These are phyloP conservation scores for Macquaria ambigua DNA, from an alignment of 2,113 vertebrate species.

Conservation along the genomic window DNA sequence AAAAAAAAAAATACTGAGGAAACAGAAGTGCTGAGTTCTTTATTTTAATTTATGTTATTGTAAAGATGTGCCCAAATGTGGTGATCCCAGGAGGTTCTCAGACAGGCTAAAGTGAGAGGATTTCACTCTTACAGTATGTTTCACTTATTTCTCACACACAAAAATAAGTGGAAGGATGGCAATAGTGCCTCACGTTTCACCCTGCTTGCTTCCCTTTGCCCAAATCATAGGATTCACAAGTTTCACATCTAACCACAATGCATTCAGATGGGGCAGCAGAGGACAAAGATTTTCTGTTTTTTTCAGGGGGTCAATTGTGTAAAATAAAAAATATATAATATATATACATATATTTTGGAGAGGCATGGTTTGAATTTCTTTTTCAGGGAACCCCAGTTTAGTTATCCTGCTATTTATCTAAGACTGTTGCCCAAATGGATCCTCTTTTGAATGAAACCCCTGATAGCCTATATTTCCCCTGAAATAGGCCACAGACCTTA, in stretches of 20 bases:
- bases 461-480: background rate
- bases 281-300: background rate
- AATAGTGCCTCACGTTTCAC: background rate
- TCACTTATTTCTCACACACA: background rate
- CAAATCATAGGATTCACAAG: background rate
- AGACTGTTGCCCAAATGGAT: background rate
- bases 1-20: too few relatives aligned
- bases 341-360: background rate
- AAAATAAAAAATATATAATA: too few relatives aligned
- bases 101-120: background rate
- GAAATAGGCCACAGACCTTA: slow-evolving; percentile 56
- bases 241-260: background rate
- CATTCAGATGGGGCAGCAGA: background rate
- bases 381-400: background rate
- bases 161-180: background rate
- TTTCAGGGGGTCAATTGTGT: background rate
- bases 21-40: background rate
- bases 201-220: background rate
- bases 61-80: background rate
- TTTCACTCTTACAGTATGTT: background rate
- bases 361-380: background rate
- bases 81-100: background rate
- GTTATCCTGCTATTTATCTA: background rate
- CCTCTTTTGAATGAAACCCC: background rate
- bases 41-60: background rate